A percentile compares a stretch with the other conserved stretches of the same genome.
Conservation (phyloP, 2,113 vertebrate genomes). For the Amblyornis subalaris region DNA sequence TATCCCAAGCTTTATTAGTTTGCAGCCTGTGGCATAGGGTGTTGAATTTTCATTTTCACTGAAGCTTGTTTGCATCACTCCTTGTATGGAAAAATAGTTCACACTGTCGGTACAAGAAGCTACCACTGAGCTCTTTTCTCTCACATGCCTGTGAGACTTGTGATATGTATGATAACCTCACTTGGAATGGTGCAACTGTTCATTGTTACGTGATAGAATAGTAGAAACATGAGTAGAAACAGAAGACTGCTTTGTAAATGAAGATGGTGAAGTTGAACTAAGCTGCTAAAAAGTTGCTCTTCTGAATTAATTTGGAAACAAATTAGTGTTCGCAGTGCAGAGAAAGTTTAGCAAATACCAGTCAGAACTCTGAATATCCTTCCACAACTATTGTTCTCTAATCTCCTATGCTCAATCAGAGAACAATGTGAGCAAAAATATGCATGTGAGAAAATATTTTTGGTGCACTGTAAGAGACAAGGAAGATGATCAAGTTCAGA, state of each 20-base stretch:
- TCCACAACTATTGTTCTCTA: not conserved
- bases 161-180: not conserved
- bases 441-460: not conserved
- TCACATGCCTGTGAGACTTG: not conserved
- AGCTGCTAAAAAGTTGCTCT: not conserved
- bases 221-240: not conserved
- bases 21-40: not conserved
- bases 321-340: not conserved
- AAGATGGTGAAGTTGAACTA: not conserved
- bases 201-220: not conserved
- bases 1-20: not conserved
- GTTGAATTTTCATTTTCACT: not conserved
- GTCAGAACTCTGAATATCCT: not conserved
- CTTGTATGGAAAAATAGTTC: not conserved
- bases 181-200: not conserved
- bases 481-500: not conserved
- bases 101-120: not conserved
- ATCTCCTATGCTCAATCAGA: not conserved
- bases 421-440: not conserved
- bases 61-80: not conserved
- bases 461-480: not conserved
- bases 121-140: not conserved
- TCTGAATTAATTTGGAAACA: not conserved
- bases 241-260: not conserved
- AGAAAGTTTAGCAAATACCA: not conserved